Conservation (phyloP, 2,113 vertebrate species). For the Parus major region DNA sequence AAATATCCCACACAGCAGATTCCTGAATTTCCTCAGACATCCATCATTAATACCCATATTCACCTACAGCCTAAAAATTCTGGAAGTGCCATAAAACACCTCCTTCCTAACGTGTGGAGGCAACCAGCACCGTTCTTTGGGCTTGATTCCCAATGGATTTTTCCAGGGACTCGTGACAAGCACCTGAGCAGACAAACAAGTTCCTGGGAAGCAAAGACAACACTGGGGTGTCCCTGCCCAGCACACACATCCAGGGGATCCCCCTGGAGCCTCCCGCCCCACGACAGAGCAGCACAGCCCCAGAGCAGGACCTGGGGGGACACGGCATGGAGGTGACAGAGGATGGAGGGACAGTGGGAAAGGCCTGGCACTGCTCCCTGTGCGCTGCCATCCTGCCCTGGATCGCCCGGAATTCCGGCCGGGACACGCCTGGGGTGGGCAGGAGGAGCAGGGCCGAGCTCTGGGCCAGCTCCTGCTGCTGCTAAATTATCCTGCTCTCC, state of each 20-base stretch:
- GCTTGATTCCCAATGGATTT: neutral
- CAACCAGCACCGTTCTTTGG: neutral
- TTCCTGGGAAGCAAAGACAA: neutral
- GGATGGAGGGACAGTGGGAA: neutral
- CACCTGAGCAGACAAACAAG: neutral
- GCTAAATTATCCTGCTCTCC: neutral
- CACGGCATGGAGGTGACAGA: neutral
- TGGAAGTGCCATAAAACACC: neutral
- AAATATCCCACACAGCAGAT: neutral
- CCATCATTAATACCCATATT: neutral
- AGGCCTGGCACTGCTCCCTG: neutral
- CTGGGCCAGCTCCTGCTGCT: neutral
- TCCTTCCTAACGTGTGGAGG: neutral
- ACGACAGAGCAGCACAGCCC: neutral
- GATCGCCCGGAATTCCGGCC: neutral
- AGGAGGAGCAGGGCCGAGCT: neutral
- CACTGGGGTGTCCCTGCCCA: neutral
- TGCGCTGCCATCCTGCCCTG: rapidly evolving
- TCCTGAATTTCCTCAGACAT: neutral
- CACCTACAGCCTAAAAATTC: neutral
- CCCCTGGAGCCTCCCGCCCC: neutral
- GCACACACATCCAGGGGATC: neutral
- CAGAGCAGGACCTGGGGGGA: neutral
- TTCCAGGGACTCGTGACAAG: neutral
- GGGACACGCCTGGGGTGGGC: rapidly evolving